Base-by-base conservation (phyloP, 2,113 vertebrate genomes). In the Turnix velox region DNA sequence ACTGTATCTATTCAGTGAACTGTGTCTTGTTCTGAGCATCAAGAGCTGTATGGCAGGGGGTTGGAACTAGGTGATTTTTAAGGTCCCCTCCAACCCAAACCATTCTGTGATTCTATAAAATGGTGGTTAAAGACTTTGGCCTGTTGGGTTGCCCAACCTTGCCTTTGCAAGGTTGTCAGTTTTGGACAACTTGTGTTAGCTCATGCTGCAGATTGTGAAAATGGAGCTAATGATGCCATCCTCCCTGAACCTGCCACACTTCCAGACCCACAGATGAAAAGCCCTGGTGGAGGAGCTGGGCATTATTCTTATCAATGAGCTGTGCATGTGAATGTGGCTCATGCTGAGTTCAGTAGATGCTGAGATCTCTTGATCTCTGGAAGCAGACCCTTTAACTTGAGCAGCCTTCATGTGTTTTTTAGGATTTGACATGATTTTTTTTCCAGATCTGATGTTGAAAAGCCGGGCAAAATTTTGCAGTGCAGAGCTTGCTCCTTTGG, bases 161-260 rank as follows among this genome's bases (percentile, higher is more conserved):
- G 30, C 57, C 19, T 25, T 48, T 48, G 54, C 49, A 23, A 48
- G 68, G 58, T 14, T 80, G 62, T n/a, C n/a, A 22, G n/a, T 81
- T 84, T 52, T 54, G 63, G 68, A 23, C 63, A 27, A 54, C 63
- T 51, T 15, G 3, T 10, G 14, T 62, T 23, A 48, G 39, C 73
- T 72, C 57, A 8, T 48, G n/a, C 20, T 79, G 73, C 43, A 5
- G 35, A 35, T 76, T 67, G 63, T 76, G n/a, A 23, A 62, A 58
- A 58, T 15, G 59, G 86, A 71, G 22, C 48, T 54, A 24, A 72
- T 30, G 69, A 63, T 40, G 33, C 61, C 61, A 7, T 43, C 35
- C 54, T 54, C 31, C 17, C 49, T 0, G 0, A 43, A 35, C 42
- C 48, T 0, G 4, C 48, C 4, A 7, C 4, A 62, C 9, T 5